Conservation (phyloP, 1,140 invertebrate species). For the Pollicipes pollicipes region DNA sequence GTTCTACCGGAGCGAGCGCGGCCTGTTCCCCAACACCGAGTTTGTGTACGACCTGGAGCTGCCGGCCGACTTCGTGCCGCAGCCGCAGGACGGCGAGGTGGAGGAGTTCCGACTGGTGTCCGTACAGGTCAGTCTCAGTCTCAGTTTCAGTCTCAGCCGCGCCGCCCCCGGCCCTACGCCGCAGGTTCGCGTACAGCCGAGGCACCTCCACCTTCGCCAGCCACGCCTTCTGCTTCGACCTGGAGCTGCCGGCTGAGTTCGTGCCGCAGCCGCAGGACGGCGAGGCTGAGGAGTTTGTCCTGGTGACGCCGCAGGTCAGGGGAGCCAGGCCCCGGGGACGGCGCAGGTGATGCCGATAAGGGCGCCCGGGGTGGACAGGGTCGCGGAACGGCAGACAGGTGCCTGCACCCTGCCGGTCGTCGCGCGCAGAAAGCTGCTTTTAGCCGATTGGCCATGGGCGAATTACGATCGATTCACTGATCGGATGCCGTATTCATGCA, state of each 20-base stretch:
- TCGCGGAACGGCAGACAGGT: too few relatives aligned
- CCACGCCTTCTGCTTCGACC: neutral
- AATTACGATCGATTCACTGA: too few relatives aligned
- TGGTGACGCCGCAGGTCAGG: neutral
- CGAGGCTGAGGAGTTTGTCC: neutral
- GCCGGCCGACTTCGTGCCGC: slow-evolving; percentile 68
- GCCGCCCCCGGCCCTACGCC: too few relatives aligned
- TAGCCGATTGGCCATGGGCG: too few relatives aligned
- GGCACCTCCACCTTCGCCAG: neutral
- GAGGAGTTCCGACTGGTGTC: slow-evolving; percentile 69
- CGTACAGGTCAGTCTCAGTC: slow-evolving; percentile 33
- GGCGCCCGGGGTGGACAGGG: too few relatives aligned
- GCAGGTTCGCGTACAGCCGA: neutral
- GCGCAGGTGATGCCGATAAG: too few relatives aligned
- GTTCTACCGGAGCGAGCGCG: slow-evolving; percentile 77
- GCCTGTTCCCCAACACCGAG: slow-evolving; percentile 80
- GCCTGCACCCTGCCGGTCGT: too few relatives aligned
- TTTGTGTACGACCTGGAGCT: slow-evolving; percentile 89
- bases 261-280: neutral
- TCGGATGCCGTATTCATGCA: too few relatives aligned
- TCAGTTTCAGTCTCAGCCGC: too few relatives aligned
- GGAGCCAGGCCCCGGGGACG: too few relatives aligned
- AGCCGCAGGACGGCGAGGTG: slow-evolving; percentile 82
- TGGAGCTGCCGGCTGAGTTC: neutral
- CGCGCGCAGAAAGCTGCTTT: too few relatives aligned